These are phyloP conservation scores for Apamea crenata DNA, from an alignment of 2,888 invertebrate species.

Conservation along the genomic window DNA sequence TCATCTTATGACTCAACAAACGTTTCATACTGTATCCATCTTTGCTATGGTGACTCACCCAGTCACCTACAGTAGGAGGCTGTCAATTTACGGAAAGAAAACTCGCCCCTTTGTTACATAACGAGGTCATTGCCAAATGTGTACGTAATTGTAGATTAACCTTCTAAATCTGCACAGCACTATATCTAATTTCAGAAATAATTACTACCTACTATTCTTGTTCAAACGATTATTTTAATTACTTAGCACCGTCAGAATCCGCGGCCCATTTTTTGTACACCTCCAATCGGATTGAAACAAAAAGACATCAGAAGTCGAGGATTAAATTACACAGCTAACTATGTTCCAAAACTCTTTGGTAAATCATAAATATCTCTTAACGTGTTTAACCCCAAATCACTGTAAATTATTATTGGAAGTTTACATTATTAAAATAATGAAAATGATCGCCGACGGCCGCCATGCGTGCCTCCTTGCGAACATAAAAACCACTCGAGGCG, in stretches of 20 bases:
- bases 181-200: not conserved
- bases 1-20: not conserved
- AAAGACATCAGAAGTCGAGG: conserved; percentile 74
- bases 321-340: conserved; percentile 86
- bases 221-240: conserved; percentile 32
- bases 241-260: conserved; percentile 5
- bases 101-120: not conserved
- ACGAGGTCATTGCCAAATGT: not conserved
- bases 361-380: conserved; percentile 89
- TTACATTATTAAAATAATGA: conserved; percentile 91
- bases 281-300: conserved; percentile 69
- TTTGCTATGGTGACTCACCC: not conserved
- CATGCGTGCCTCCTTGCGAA: conserved; percentile 89
- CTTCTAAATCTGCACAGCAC: not conserved
- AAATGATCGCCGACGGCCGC: conserved; percentile 89
- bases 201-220: conserved; percentile 10
- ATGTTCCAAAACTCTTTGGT: conserved; percentile 80
- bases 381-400: conserved; percentile 90
- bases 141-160: not conserved
- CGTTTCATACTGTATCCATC: not conserved
- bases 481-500: conserved; percentile 90
- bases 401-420: conserved; percentile 91
- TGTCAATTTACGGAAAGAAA: not conserved
- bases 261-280: conserved; percentile 25
- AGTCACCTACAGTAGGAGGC: not conserved